Base-by-base conservation (phyloP, 2,888 invertebrate species). In the Drosophila mimetica region DNA sequence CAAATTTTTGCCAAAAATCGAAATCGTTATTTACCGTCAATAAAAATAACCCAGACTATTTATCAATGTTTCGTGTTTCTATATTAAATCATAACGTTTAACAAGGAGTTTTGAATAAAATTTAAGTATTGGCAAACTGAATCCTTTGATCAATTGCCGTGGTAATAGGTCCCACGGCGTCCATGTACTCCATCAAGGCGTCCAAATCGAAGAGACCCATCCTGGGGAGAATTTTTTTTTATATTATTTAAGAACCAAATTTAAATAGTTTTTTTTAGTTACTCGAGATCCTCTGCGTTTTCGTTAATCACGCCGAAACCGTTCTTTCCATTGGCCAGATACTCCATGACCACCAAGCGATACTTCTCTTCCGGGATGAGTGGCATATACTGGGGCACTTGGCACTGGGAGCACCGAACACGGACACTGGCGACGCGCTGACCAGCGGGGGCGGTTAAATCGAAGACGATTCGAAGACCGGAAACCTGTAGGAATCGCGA, bases 271-370 rank as follows among this genome's bases (percentile, higher is more conserved):
- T n/a, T n/a, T n/a, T 14, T 18, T 9, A 9, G 28, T 79, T 75
- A 91, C 75, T 80, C 75, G 2, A 78, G 47, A 72, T 92, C 90
- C 22, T 89, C 84, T 30, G 89, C 89, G 55, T 91, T 85, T 1
- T 90, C 76, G 6, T 74, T 80, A 83, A 92, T 90, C 50, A 93
- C 92, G 59, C 92, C 82, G 86, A 93, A 95, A 0, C 95, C 95
- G 82, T 96, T 95, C 51, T 95, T 96, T 20, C 96, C 96, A 53
- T 92, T 92, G 0, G 93, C 93, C 72, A 96, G 90, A 88, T 94
- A 96, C 66, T 93, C 93, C 71, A 94, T 93, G 8, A 94, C 91
- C 22, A 94, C 92, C 1, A 97, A 90, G 13, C 93, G 92, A 91
- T 97, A 97, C 47, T 92, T 92, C 71, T 92, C 90, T 39, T 93